phyloP scores from a whole-genome alignment of 1,140 invertebrate genomes.

The Conus ventricosus region DNA sequence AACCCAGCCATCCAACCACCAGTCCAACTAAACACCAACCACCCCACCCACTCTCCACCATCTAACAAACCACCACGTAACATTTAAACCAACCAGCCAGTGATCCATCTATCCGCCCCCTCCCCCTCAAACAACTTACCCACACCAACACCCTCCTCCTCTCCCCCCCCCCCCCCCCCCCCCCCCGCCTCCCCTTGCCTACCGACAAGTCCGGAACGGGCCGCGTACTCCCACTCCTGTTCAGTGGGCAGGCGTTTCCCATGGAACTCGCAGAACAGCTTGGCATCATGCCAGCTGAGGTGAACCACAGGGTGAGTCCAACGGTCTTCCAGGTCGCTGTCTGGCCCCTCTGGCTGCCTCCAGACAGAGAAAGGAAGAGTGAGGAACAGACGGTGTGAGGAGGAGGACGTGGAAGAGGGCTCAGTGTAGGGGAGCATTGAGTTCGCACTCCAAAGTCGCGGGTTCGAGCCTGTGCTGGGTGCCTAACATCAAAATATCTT shows the following conservation, averaged over 20 bases:
- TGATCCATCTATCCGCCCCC: background rate
- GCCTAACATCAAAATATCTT: too few species aligned
- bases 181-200: background rate
- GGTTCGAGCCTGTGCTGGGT: too few species aligned
- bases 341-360: constrained; percentile 69
- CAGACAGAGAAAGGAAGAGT: constrained; percentile 15
- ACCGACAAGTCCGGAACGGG: constrained; percentile 64
- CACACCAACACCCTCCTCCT: background rate
- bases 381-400: too few species aligned
- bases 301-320: constrained; percentile 71
- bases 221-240: constrained; percentile 74
- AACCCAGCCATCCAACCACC: too few species aligned
- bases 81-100: background rate
- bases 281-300: constrained; percentile 71
- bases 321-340: constrained; percentile 54
- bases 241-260: constrained; percentile 72
- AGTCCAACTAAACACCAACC: too few species aligned
- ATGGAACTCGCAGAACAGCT: constrained; percentile 66
- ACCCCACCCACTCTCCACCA: too few species aligned
- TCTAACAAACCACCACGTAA: background rate
- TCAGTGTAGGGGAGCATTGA: too few species aligned
- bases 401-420: too few species aligned
- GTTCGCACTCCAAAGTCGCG: too few species aligned
- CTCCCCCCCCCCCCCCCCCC: background rate
- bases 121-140: background rate